Evolutionary conservation across 2,797 vertebrate genomes (phyloP).

Genomic region (Todus mexicanus): DNA sequence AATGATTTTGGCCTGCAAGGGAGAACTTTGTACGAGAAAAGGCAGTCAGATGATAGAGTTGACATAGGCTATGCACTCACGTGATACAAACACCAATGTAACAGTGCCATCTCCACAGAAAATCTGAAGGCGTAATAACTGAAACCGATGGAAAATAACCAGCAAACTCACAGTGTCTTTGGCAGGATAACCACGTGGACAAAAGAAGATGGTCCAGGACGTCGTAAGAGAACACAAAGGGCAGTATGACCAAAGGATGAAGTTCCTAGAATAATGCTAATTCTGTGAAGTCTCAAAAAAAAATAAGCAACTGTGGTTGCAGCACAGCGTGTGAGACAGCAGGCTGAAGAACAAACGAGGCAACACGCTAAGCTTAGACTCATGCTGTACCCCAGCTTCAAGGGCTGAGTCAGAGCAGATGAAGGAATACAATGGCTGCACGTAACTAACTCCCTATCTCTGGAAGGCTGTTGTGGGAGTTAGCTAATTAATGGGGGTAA

Average conservation of each 20-base stretch:
- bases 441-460: background rate
- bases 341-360: background rate
- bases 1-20: background rate
- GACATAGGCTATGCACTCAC: background rate
- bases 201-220: background rate
- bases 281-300: background rate
- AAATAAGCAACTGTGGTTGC: background rate
- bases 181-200: background rate
- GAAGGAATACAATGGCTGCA: background rate
- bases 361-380: background rate
- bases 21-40: background rate
- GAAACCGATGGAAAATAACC: background rate
- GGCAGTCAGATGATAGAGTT: background rate
- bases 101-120: background rate
- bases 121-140: background rate
- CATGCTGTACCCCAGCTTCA: background rate
- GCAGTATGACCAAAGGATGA: background rate
- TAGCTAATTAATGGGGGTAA: background rate
- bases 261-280: background rate
- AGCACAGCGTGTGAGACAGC: background rate
- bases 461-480: background rate
- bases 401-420: background rate
- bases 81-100: rapidly evolving
- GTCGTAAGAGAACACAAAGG: background rate
- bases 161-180: background rate